Percentiles rank a stretch among this genome's conserved stretches.
These are phyloP conservation scores for Heliornis fulica DNA, from an alignment of 2,113 vertebrate genomes.

Conservation along the genomic window DNA sequence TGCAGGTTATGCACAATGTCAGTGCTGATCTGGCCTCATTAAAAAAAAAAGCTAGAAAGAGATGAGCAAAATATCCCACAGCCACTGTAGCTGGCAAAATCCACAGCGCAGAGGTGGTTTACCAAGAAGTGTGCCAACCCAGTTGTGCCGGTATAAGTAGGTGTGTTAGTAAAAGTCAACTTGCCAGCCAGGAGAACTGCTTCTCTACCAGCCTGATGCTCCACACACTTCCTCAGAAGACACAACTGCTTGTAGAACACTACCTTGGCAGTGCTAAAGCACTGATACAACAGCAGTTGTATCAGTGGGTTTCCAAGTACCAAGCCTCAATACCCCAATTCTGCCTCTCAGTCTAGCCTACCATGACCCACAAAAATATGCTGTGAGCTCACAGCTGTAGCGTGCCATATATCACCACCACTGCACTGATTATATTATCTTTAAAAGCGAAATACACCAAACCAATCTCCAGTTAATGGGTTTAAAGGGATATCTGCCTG, in stretches of 20 bases:
- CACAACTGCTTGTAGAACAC: accelerated
- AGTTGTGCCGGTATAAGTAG: neutral
- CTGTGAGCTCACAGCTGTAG: accelerated
- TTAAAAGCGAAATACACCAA: neutral
- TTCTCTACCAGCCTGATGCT: neutral
- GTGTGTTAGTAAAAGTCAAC: neutral
- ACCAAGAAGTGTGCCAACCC: neutral
- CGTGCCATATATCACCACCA: accelerated
- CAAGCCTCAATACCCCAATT: neutral
- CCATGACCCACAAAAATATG: accelerated
- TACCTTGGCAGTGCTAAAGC: no score
- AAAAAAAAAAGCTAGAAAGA: neutral
- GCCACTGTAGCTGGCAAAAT: neutral
- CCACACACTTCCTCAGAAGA: accelerated
- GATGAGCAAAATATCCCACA: neutral
- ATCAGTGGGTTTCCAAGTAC: neutral
- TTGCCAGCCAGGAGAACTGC: neutral
- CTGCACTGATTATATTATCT: neutral
- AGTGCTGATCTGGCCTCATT: neutral
- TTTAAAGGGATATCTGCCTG: neutral
- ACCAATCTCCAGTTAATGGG: neutral
- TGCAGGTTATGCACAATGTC: accelerated
- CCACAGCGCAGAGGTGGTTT: neutral
- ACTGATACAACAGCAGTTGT: neutral
- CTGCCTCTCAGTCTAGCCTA: neutral